phyloP scores from a whole-genome alignment of 23 tunicate genomes.

The Ascidia mentula region DNA sequence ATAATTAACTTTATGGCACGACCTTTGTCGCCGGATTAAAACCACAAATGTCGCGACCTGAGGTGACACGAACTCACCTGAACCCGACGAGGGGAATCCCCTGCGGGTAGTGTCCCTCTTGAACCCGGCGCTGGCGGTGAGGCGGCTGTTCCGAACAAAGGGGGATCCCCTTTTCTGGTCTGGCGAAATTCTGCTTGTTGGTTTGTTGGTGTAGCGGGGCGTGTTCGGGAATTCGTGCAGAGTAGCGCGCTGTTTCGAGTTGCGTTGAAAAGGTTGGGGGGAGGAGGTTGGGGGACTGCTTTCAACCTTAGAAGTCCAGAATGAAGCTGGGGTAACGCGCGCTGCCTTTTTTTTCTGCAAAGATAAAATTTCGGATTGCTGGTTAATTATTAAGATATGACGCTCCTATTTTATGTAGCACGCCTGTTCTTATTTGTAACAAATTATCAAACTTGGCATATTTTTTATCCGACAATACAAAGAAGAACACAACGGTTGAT shows the following conservation, averaged over 20 bases:
- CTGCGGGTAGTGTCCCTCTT: not conserved
- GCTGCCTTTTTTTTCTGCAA: not conserved
- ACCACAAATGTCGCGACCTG: too few species aligned
- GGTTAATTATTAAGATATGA: too few species aligned
- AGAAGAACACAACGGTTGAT: too few species aligned
- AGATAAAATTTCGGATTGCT: too few species aligned
- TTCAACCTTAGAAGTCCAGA: slow-evolving; percentile 9
- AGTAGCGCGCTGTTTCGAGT: slow-evolving; percentile 22
- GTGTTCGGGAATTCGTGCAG: slow-evolving; percentile 20
- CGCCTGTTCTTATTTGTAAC: too few species aligned
- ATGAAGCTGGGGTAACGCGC: slow-evolving; percentile 27
- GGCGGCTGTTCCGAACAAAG: slow-evolving; percentile 40
- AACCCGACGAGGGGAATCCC: not conserved
- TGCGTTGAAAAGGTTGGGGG: slow-evolving; percentile 25
- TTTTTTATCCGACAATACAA: too few species aligned
- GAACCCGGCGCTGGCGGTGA: slow-evolving; percentile 16
- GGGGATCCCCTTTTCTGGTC: slow-evolving; percentile 17
- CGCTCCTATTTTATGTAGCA: too few species aligned
- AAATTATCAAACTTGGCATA: too few species aligned
- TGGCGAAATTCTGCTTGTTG: not conserved
- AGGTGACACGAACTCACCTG: not conserved
- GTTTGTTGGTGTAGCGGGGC: slow-evolving; percentile 1
- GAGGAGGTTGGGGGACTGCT: not conserved
- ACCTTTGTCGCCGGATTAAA: too few species aligned
- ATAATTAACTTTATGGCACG: too few species aligned